phyloP scores from a whole-genome alignment of 92 coral and sea anemone species.

The Phymanthus crucifer region DNA sequence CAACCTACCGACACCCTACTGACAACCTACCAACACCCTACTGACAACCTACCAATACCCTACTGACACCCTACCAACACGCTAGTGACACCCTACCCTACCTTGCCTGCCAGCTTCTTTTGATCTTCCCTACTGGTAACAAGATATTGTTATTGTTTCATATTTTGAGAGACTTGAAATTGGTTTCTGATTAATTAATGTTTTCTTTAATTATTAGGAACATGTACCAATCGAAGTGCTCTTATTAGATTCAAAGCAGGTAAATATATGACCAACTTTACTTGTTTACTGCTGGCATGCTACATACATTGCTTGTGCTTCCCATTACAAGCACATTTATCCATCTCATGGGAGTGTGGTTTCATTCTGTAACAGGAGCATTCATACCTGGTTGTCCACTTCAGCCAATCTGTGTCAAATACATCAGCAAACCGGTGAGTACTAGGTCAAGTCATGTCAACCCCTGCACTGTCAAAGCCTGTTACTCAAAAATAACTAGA shows the following conservation, averaged over 20 bases:
- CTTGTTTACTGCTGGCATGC: too few relatives aligned
- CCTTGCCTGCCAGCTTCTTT: too few relatives aligned
- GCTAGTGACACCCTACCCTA: too few relatives aligned
- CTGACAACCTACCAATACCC: too few relatives aligned
- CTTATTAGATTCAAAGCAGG: conserved; percentile 67
- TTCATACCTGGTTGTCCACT: conserved; percentile 74
- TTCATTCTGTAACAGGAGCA: conserved; percentile 44
- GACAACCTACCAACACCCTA: too few relatives aligned
- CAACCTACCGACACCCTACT: too few relatives aligned
- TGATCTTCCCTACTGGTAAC: too few relatives aligned
- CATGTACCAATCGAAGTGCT: conserved; percentile 61
- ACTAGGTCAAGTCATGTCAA: background rate
- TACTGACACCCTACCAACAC: too few relatives aligned
- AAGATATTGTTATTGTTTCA: too few relatives aligned
- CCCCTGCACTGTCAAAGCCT: background rate
- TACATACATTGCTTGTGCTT: background rate
- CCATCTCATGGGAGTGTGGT: background rate
- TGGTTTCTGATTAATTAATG: background rate
- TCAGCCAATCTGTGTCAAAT: conserved; percentile 59
- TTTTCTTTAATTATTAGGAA: conserved; percentile 24
- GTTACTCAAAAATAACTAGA: background rate
- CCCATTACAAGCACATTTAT: background rate
- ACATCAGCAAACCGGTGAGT: conserved; percentile 51
- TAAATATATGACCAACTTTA: background rate
- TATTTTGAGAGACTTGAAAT: too few relatives aligned